Percentiles rank a stretch among this genome's conserved stretches.
These are phyloP conservation scores for Nomada fabriciana DNA, from an alignment of 2,888 invertebrate species.

Conservation along the genomic window DNA sequence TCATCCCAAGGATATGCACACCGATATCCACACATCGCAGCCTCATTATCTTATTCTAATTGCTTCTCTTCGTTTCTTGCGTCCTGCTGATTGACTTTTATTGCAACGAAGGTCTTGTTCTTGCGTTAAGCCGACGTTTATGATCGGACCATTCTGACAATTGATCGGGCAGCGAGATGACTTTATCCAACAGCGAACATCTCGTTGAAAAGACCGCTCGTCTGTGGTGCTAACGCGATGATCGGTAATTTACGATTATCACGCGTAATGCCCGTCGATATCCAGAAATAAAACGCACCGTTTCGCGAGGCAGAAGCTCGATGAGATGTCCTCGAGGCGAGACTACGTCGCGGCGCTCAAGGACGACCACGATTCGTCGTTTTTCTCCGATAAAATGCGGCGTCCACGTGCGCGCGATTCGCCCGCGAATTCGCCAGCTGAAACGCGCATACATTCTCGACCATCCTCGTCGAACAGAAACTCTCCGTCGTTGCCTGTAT, in stretches of 20 bases:
- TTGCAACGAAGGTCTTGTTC: too few species aligned
- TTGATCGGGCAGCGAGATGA: slow-evolving; percentile 4
- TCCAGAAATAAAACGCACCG: slow-evolving; percentile 44
- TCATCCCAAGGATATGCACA: slow-evolving; percentile 6
- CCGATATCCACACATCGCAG: too few species aligned
- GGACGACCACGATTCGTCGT: slow-evolving; percentile 51
- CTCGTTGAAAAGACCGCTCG: neutral
- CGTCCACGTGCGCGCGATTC: slow-evolving; percentile 40
- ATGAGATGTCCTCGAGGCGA: slow-evolving; percentile 40
- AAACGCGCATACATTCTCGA: slow-evolving; percentile 9
- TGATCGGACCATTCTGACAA: too few species aligned
- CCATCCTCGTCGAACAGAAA: neutral
- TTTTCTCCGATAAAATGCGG: slow-evolving; percentile 22
- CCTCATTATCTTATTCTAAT: too few species aligned
- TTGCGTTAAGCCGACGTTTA: too few species aligned
- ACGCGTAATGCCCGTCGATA: slow-evolving; percentile 27
- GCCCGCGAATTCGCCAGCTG: slow-evolving; percentile 30
- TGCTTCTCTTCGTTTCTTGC: neutral
- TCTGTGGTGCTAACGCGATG: neutral
- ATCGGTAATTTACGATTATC: slow-evolving; percentile 34
- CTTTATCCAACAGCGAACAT: neutral
- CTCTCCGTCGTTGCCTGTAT: slow-evolving; percentile 3
- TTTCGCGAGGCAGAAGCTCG: slow-evolving; percentile 2
- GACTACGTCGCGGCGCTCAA: slow-evolving; percentile 37
- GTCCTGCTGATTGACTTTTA: too few species aligned